Evolutionary conservation across 2,113 vertebrate species (phyloP).

Genomic region (Colaptes auratus): DNA sequence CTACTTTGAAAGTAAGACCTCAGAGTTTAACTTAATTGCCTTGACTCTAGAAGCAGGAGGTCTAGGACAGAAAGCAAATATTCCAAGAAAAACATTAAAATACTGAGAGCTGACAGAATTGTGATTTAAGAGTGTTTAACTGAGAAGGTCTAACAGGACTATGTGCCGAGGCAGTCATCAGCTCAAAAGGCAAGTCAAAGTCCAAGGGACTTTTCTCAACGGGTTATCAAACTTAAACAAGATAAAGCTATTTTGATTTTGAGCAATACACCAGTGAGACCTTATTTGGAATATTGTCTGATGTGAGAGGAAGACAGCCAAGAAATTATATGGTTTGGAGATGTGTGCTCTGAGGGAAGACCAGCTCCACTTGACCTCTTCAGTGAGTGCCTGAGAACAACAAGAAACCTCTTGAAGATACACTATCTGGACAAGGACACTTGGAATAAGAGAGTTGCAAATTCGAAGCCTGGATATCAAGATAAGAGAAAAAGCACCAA

Average conservation of each 20-base stretch:
- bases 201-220: conserved; percentile 24
- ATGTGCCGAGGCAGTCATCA: background rate
- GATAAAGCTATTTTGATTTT: conserved; percentile 28
- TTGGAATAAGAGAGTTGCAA: background rate
- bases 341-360: background rate
- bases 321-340: background rate
- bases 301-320: background rate
- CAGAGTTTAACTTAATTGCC: background rate
- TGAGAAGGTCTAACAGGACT: conserved; percentile 3
- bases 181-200: conserved; percentile 3
- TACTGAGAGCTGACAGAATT: background rate
- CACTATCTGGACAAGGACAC: background rate
- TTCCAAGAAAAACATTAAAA: conserved; percentile 17
- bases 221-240: conserved; percentile 14
- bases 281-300: conserved; percentile 39
- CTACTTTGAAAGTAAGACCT: conserved; percentile 4
- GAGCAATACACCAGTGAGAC: background rate
- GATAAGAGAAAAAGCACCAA: background rate
- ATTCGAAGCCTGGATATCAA: background rate
- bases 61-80: conserved; percentile 3
- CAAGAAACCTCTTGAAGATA: background rate
- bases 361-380: background rate
- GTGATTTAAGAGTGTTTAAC: background rate
- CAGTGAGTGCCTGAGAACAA: background rate
- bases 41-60: conserved; percentile 21